Evolutionary conservation across 2,113 vertebrate genomes (phyloP), one percentile per base, ranked within the genome.

Genomic region (Phalacrocorax aristotelis): DNA sequence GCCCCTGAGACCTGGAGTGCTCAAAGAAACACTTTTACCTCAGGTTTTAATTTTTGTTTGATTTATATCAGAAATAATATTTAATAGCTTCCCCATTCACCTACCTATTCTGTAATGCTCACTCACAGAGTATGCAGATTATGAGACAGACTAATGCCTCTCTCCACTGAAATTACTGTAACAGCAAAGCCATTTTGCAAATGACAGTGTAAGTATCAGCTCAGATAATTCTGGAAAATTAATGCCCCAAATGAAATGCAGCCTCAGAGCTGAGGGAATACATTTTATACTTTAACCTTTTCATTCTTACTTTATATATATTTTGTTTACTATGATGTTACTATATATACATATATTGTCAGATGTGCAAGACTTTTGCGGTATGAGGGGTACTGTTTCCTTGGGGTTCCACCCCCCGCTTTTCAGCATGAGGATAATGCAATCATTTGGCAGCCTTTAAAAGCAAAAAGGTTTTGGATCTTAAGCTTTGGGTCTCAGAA

Each of bases 221-320:
- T 96, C 85, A 97, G 97, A 96, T 96, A 97, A 96, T 97, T 97
- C 89, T 52, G 9, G 79, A 95, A 97, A 97, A 98, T 97, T 97
- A 98, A 98, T 96, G 76, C 61, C 70, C 52, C 82, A 96, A 97
- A 97, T 95, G 85, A 98, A 97, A 95, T 92, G 78, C 83, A 92
- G 84, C 78, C 93, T 97, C 93, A 97, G 91, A 97, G 77, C 54
- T 93, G 21, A 70, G 40, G 64, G 76, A 97, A 85, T 93, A 48
- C 22, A 71, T 95, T 95, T 96, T 72, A 90, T 57, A 95, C 87
- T 90, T 96, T 61, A 81, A 57, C 54, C 46, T 90, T 98, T 97
- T 97, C 90, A 93, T 91, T 96, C 46, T 94, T 95, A 74, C 27
- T 90, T 91, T 70, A 40, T 46, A 69, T 64, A 69, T 61, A 54